Evolutionary conservation across 1,140 invertebrate species (phyloP), one percentile per base, ranked within the genome.

Genomic region (Plodia interpunctella): DNA sequence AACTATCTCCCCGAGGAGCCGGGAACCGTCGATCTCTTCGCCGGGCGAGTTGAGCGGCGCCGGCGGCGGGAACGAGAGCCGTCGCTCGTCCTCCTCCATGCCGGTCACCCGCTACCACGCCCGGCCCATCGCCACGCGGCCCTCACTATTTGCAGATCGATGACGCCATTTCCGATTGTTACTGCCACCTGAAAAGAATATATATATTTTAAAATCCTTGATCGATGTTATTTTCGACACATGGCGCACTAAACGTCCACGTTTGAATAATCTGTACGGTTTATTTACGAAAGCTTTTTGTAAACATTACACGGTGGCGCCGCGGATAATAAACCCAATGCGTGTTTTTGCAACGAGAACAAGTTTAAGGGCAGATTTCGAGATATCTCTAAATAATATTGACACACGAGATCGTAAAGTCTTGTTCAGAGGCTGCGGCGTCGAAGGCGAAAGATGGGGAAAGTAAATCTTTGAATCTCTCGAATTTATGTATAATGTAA

Each of bases 21-120:
- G 83, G 17, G 89, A 90, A 58, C 87, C 87, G 69, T 90, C 89
- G 57, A 90, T 85, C 72, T 90, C 89, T 66, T 89, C 87, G 60
- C 83, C 79, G 63, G 87, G 87, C 70, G 87, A 90, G 74, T 84
- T 72, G 57, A 87, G 78, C 76, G 86, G 86, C 83, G 83, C 83
- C 78, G 83, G 83, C 76, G 86, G 83, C 77, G 83, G 83, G 72
- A 88, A 88, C 67, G 86, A 88, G 63, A 88, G 77, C 67, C 86
- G 81, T 76, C 86, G 75, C 76, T 88, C 86, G 81, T 87, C 83
- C 71, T 87, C 86, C 72, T 88, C 83, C 85, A 87, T 87, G 62
- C 72, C 74, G 66, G 60, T 60, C 49, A 60, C 51, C 58, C n/a
- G 78, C 82, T 83, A 84, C 76, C 72, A 73, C 65, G 62, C 74